Conservation (phyloP, 92 coral and sea anemone species). For the Nematostella vectensis region DNA sequence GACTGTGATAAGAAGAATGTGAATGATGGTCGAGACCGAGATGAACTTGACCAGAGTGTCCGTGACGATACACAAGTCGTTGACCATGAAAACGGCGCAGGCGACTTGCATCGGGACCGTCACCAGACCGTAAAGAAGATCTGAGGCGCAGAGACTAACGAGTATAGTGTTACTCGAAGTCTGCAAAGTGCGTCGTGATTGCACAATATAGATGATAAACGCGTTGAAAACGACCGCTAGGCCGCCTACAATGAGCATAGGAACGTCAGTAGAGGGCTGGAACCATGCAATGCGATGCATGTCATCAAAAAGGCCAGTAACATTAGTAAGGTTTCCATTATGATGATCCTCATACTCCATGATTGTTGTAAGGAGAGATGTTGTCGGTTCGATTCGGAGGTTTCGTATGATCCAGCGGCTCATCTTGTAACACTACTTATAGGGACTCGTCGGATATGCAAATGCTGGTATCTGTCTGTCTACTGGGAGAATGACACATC, state of each 20-base stretch:
- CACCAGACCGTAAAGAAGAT: conserved; percentile 17
- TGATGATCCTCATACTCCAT: too few species aligned
- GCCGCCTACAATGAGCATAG: conserved; percentile 6
- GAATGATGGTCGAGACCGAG: conserved; percentile 28
- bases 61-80: conserved; percentile 11
- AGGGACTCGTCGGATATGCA: too few species aligned
- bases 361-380: too few species aligned
- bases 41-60: conserved; percentile 17
- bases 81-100: conserved; percentile 6
- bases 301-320: conserved; percentile 3
- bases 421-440: too few species aligned
- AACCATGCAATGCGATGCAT: conserved; percentile 6
- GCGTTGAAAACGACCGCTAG: conserved; percentile 15
- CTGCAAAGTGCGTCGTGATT: conserved; percentile 5
- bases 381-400: too few species aligned
- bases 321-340: conserved; percentile 1
- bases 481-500: too few species aligned
- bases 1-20: conserved; percentile 20
- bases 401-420: too few species aligned
- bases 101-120: conserved; percentile 19
- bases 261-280: conserved; percentile 23
- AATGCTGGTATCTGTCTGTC: too few species aligned
- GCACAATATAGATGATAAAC: conserved; percentile 10
- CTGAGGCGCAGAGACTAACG: conserved; percentile 22
- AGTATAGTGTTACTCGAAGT: conserved; percentile 18